Conservation (phyloP, 2,113 vertebrate species). For the Callaeas wilsoni region DNA sequence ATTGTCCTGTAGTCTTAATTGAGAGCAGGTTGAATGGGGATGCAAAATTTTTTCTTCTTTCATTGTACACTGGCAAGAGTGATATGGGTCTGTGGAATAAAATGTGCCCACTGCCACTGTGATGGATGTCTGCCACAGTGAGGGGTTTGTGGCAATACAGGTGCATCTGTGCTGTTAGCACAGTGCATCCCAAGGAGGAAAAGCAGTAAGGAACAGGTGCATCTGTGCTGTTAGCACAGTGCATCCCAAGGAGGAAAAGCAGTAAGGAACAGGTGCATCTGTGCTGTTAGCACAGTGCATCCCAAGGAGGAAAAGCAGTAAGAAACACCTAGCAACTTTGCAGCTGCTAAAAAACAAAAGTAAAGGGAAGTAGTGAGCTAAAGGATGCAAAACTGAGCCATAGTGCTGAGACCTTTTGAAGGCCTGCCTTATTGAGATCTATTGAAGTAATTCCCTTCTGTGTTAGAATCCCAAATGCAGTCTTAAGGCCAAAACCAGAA, state of each 20-base stretch:
- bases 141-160: background rate
- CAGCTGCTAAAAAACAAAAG: background rate
- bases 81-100: background rate
- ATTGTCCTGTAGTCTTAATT: background rate
- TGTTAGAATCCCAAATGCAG: background rate
- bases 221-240: background rate
- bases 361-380: background rate
- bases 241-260: background rate
- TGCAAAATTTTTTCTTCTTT: background rate
- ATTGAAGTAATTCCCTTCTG: background rate
- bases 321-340: background rate
- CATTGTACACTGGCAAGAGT: background rate
- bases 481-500: conserved; percentile 22
- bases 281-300: background rate
- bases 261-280: background rate
- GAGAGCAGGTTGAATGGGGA: background rate
- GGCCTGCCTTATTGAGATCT: background rate
- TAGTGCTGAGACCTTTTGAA: background rate
- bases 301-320: background rate
- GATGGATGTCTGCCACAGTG: background rate
- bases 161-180: background rate
- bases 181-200: background rate
- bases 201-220: background rate
- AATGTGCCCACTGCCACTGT: rapidly evolving
- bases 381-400: background rate